Evolutionary conservation across 1,140 invertebrate genomes (phyloP), one percentile per base, ranked within the genome.

Genomic region (Tribolium castaneum): DNA sequence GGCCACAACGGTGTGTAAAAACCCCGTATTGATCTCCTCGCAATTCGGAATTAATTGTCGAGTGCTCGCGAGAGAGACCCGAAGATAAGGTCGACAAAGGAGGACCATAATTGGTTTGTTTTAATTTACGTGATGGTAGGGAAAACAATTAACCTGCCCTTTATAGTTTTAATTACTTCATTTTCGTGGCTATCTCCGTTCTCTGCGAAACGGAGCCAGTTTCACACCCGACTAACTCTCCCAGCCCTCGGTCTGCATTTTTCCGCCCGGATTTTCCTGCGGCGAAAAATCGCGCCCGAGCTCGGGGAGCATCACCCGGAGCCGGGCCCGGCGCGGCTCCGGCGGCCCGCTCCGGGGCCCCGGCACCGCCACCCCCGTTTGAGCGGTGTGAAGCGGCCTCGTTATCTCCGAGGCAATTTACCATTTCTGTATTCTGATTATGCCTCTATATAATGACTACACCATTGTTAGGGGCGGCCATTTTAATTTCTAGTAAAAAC

Each of bases 131-230:
- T 80, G 84, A 83, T 84, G 84, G 83, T 86, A 84, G 86, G 85
- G 84, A 86, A 85, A 85, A 84, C 85, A 86, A 86, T 86, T 86
- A 86, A 86, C 86, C 85, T 85, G 83, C 82, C 84, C 85, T 86
- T 86, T 86, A 86, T 86, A 86, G 84, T 86, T 86, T 86, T 86
- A 86, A 86, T 86, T 86, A 86, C 86, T 86, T 85, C 85, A 86
- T 86, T 86, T 85, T 85, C 82, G 85, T 82, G 82, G 82, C 83
- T 82, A 84, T 83, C 84, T 83, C 77, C 22, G 74, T 54, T 72
- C 70, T 66, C 70, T 78, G 82, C 84, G 76, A 79, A 84, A 85
- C 82, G 73, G 75, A 81, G 81, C 79, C 81, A 22, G 79, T 16
- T 80, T 82, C 75, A 85, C 84, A 84, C 80, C 34, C 71, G 25